Base-by-base conservation (phyloP, 2,797 vertebrate genomes). In the Notolabrus celidotus region DNA sequence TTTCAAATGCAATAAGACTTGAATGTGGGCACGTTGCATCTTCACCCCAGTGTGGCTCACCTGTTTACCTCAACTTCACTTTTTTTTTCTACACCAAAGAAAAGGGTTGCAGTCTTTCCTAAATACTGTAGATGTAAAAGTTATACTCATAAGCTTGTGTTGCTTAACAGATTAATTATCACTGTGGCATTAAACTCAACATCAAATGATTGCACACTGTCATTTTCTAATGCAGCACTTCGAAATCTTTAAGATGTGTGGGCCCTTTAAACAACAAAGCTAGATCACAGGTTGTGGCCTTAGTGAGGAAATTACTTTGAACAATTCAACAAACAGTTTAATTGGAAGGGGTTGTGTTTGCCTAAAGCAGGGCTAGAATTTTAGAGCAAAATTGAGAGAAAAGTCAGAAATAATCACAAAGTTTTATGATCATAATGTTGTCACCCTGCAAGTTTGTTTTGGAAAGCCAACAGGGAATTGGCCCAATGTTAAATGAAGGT, bases 1-100 rank as follows among this genome's bases (percentile, higher is more conserved):
- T 86, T 89, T 84, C 80, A 86, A 83, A 86, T 83, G 83, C 82
- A 84, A 81, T 84, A 79, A 73, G 79, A 53, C 70, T 75, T 34
- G 29, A 45, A 68, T 53, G 71, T 77, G 77, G 65, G 67, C 64
- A 77, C 50, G 67, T 57, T 65, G 71, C 7, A 63, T 65, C 67
- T 79, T 77, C 50, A 52, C 56, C 66, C 64, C 59, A 73, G 74
- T 84, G 89, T 84, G 71, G 66, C 67, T 79, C 64, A 69, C 38
- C 63, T 81, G 81, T 83, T 82, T 87, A 79, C 50, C 33, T 62
- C 47, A 19, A 70, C 63, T 76, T 67, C 62, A 45, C 47, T 68
- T 57, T 59, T 54, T 38, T 64, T 66, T 70, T 41, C 58, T n/a
- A 46, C 70, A 19, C 39, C 22, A n/a, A 4, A 15, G 11, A 25